Conservation (phyloP, 2,113 vertebrate genomes). For the Cervus canadensis region DNA sequence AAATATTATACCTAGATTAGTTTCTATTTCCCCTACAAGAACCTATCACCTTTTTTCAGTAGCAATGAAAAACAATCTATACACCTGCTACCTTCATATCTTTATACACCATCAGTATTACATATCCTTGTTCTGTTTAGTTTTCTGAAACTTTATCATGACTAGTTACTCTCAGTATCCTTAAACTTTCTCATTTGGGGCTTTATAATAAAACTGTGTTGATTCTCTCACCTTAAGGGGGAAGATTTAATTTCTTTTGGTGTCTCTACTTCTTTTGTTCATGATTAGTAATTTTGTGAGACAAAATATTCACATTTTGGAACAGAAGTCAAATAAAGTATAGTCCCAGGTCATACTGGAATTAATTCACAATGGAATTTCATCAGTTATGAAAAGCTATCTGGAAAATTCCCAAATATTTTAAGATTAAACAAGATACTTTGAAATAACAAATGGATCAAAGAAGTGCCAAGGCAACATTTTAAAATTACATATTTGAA, state of each 20-base stretch:
- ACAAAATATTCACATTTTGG: not conserved
- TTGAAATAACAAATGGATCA: not conserved
- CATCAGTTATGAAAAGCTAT: not conserved
- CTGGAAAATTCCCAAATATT: not conserved
- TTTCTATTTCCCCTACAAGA: not conserved
- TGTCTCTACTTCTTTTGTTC: not conserved
- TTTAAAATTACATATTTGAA: not conserved
- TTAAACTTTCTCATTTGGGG: not conserved
- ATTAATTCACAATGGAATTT: not conserved
- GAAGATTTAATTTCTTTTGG: not conserved
- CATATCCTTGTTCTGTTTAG: not conserved
- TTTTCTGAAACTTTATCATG: not conserved
- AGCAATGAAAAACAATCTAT: not conserved
- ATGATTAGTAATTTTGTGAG: not conserved
- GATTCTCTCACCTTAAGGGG: not conserved
- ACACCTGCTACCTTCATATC: not conserved
- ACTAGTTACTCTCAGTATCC: not conserved
- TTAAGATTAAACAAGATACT: not conserved
- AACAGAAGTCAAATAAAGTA: not conserved
- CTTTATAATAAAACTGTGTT: not conserved
- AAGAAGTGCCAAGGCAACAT: not conserved
- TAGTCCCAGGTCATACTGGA: not conserved
- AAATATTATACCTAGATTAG: not conserved
- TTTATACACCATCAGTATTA: not conserved
- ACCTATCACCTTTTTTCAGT: not conserved